Evolutionary conservation across 1,140 invertebrate species (phyloP).

Genomic region (Micrasema longulum): DNA sequence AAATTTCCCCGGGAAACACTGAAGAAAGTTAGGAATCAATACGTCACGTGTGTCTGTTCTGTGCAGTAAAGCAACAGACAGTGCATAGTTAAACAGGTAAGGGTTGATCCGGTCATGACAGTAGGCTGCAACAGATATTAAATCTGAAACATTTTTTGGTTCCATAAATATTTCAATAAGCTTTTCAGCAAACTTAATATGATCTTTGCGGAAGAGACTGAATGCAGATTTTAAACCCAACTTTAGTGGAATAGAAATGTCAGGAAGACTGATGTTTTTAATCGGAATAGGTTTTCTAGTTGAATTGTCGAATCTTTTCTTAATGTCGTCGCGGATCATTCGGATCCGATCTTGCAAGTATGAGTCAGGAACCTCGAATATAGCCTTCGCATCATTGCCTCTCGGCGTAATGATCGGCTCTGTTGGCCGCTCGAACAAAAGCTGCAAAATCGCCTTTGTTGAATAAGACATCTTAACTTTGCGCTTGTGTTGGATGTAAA

Average conservation of each 20-base stretch:
- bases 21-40: constrained; percentile 75
- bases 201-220: constrained; percentile 80
- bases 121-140: constrained; percentile 76
- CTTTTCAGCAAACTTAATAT: constrained; percentile 74
- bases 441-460: too few relatives aligned
- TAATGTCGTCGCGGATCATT: neutral
- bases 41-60: constrained; percentile 79
- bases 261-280: constrained; percentile 75
- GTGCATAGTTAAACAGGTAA: constrained; percentile 81
- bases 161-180: constrained; percentile 81
- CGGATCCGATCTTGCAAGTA: too few relatives aligned
- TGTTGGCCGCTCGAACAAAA: too few relatives aligned
- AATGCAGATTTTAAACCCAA: constrained; percentile 77
- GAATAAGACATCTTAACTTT: too few relatives aligned
- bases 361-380: too few relatives aligned
- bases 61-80: constrained; percentile 81
- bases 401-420: too few relatives aligned
- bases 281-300: constrained; percentile 55
- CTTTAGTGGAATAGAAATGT: constrained; percentile 74
- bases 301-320: neutral
- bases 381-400: too few relatives aligned
- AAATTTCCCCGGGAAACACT: constrained; percentile 85
- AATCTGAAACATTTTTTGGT: constrained; percentile 78
- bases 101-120: constrained; percentile 81
- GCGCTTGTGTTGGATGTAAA: too few relatives aligned